phyloP scores from a whole-genome alignment of 1,140 invertebrate species.

The Chionoecetes opilio region DNA sequence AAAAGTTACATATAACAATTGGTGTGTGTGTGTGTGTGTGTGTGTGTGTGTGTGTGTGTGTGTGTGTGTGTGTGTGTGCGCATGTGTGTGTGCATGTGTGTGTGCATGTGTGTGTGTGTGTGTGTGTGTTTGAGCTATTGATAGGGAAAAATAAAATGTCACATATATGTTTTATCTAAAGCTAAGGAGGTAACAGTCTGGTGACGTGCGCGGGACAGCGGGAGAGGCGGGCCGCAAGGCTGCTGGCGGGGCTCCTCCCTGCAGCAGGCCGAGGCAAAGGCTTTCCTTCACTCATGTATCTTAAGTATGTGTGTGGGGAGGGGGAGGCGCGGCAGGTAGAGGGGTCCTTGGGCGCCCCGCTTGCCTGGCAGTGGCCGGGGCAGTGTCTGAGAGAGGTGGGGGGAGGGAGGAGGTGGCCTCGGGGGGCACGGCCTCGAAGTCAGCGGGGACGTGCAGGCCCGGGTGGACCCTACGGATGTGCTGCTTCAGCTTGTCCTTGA shows the following conservation, averaged over 20 bases:
- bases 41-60: slow-evolving; percentile 49
- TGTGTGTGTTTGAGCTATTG: no score
- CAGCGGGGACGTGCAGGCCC: slow-evolving; percentile 56
- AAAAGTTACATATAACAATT: background rate
- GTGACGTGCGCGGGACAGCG: no score
- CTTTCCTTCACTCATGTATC: background rate
- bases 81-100: no score
- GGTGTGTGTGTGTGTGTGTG: slow-evolving; percentile 9
- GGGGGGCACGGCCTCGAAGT: slow-evolving; percentile 53
- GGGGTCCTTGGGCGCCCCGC: background rate
- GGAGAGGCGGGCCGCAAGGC: background rate
- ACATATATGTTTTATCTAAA: background rate
- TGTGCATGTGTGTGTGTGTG: no score
- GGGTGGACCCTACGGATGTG: slow-evolving; percentile 79
- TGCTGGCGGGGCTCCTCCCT: background rate
- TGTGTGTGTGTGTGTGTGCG: slow-evolving; percentile 29
- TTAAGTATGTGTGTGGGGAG: background rate
- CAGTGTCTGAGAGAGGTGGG: background rate
- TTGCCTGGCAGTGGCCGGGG: background rate
- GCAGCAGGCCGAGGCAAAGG: background rate
- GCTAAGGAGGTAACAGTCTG: background rate
- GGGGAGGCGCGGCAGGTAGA: background rate
- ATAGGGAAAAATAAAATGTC: no score
- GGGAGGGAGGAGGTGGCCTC: background rate
- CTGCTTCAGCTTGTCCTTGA: slow-evolving; percentile 80